phyloP scores from a whole-genome alignment of 2,113 vertebrate species.

The Pogonocichla stellata region DNA sequence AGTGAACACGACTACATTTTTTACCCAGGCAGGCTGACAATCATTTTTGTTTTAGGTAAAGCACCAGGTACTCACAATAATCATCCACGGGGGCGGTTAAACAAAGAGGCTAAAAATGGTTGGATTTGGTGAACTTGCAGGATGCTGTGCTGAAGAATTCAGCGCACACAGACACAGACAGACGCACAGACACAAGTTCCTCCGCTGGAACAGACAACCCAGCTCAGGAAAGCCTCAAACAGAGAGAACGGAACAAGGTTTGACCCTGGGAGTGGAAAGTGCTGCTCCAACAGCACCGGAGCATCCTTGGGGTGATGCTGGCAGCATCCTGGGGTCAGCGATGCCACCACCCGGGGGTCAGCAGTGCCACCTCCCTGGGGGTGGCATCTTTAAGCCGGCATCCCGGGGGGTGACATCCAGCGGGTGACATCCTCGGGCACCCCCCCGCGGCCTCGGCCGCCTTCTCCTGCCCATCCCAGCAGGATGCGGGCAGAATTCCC shows the following conservation, averaged over 20 bases:
- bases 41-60: background rate
- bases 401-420: background rate
- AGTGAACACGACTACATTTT: background rate
- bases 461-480: background rate
- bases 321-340: background rate
- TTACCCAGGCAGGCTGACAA: background rate
- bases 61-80: background rate
- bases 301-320: background rate
- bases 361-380: too few relatives aligned
- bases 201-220: background rate
- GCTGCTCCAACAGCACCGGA: background rate
- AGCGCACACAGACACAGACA: background rate
- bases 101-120: conserved; percentile 4
- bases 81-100: background rate
- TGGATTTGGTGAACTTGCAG: background rate
- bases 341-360: background rate
- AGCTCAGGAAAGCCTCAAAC: background rate
- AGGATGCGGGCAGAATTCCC: background rate
- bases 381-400: background rate
- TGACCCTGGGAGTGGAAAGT: background rate
- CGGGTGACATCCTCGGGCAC: too few relatives aligned
- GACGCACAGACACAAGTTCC: background rate
- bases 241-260: accelerated
- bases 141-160: background rate
- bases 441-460: too few relatives aligned